Evolutionary conservation across 2,113 vertebrate species (phyloP).

Genomic region (Marcusenius ussheri): DNA sequence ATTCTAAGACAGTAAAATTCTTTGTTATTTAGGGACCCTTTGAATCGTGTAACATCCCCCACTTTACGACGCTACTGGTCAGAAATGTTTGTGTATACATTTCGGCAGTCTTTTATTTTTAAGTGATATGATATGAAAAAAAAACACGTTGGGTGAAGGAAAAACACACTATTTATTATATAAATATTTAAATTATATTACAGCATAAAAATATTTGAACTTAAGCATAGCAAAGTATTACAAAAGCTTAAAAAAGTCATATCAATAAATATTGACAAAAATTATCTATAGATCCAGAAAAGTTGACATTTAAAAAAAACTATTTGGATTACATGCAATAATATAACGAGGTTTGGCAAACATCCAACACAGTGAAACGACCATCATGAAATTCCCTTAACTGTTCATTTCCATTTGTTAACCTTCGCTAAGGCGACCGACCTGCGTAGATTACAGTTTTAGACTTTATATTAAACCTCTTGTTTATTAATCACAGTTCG

Average conservation of each 20-base stretch:
- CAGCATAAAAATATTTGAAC: constrained; percentile 67
- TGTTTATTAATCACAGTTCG: not conserved
- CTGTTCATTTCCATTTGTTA: not conserved
- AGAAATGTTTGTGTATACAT: not conserved
- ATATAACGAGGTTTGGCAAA: constrained; percentile 32
- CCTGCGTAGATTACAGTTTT: not conserved
- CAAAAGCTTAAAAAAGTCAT: constrained; percentile 64
- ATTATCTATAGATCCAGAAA: constrained; percentile 2
- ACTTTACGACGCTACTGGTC: not conserved
- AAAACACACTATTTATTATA: constrained; percentile 47
- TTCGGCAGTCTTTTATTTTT: not conserved
- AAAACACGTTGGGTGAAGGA: constrained; percentile 13
- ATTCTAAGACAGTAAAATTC: too few relatives aligned
- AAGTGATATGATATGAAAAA: not conserved
- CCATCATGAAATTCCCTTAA: not conserved
- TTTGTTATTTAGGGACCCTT: not conserved
- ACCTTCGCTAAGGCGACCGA: not conserved
- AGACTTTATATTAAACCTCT: not conserved
- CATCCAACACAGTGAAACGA: constrained; percentile 34
- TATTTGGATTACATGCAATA: constrained; percentile 53
- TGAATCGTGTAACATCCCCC: not conserved
- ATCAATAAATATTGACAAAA: constrained; percentile 27
- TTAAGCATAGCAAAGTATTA: constrained; percentile 52
- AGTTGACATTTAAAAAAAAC: constrained; percentile 15
- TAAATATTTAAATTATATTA: constrained; percentile 70